Conservation (phyloP, 2,797 vertebrate species). For the Gallinago stenura region DNA sequence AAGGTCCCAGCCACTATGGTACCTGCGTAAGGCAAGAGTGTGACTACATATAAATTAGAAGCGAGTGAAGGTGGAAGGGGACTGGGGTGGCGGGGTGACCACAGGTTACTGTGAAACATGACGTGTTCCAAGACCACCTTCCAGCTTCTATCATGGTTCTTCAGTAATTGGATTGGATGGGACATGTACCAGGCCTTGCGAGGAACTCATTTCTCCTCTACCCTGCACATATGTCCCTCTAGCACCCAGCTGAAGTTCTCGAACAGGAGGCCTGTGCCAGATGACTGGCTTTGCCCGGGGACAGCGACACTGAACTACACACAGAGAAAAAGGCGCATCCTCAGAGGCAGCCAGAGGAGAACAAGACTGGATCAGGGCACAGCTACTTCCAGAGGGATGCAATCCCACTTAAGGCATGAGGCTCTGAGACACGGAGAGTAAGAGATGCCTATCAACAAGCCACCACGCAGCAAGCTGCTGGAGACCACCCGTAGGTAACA, state of each 20-base stretch:
- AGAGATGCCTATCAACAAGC: accelerated
- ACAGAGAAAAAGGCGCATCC: neutral
- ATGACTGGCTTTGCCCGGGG: neutral
- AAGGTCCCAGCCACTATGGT: neutral
- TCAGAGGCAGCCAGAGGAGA: slow-evolving; percentile 1
- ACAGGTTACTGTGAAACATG: accelerated
- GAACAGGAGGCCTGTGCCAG: neutral
- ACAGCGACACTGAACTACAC: neutral
- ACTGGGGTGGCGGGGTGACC: neutral
- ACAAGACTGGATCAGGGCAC: neutral
- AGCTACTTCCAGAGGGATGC: neutral
- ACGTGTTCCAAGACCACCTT: neutral
- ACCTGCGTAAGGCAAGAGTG: neutral
- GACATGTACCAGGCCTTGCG: accelerated
- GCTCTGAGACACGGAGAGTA: neutral
- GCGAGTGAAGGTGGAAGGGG: neutral
- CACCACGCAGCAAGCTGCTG: accelerated
- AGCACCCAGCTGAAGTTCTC: neutral
- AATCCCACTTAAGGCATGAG: neutral
- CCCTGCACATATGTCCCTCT: accelerated
- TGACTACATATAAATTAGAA: neutral
- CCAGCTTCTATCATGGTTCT: neutral
- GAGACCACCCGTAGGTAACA: neutral
- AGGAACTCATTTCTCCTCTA: neutral
- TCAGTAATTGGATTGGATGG: neutral